Base-by-base conservation (phyloP, 2,113 vertebrate species). In the Oryzias woworae region DNA sequence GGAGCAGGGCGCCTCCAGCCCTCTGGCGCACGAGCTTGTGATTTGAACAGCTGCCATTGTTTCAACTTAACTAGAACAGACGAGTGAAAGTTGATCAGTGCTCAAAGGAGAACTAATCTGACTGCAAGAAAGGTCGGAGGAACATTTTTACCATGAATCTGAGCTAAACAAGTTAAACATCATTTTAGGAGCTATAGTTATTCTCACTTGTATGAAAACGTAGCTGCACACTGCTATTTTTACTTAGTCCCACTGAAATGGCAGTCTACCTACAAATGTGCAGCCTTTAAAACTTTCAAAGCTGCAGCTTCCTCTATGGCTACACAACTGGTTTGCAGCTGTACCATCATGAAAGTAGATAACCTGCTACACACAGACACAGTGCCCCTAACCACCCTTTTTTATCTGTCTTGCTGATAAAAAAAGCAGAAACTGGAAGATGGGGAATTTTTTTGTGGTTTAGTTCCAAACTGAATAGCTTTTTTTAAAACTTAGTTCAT, bases 21-120 rank as follows among this genome's bases (percentile, higher is more conserved):
- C 60, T 53, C 50, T 54, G 64, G 58, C 20, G 67, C 36, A 54
- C 69, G 69, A 60, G 23, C 58, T 64, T 64, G 49, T 53, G 49
- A 72, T 74, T 72, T 69, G 15, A 45, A 50, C 26, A 54, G 36
- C 41, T 14, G 47, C 48, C 8, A 41, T 15, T 20, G 14, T 66
- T 71, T 53, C 48, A 61, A 36, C 65, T 61, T 10, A 67, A 58
- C 51, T 36, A 18, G 42, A 73, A 57, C 48, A 62, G 55, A 68
- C 50, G 3, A 49, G 22, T 80, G 55, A 60, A 55, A 61, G 60
- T 60, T 8, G 48, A 48, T 56, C 45, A 14, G 36, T 4, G 6
- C 47, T 60, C 8, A 4, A 67, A 44, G 5, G 18, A n/a, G 44
- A 53, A 59, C 43, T 23, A 23, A 43, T 18, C 41, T 55, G 17